Conservation (phyloP, 2,113 vertebrate species). For the Sinosuthora webbiana region DNA sequence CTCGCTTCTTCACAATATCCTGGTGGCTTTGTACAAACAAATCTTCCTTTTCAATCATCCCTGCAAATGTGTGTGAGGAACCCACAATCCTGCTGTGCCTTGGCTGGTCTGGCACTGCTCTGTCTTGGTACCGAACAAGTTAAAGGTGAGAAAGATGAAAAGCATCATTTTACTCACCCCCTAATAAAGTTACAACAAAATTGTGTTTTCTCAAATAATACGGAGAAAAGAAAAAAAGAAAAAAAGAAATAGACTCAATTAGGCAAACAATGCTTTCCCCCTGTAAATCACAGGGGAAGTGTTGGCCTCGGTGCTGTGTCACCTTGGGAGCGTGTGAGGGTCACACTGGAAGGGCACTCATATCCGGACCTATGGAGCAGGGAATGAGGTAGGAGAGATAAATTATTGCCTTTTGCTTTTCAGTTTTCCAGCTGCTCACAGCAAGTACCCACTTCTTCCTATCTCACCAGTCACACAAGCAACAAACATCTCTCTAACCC, state of each 20-base stretch:
- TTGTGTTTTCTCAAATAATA: background rate
- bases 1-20: accelerated
- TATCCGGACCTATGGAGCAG: background rate
- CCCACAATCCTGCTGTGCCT: accelerated
- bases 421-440: background rate
- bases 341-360: conserved; percentile 4
- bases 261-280: background rate
- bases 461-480: background rate
- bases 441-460: background rate
- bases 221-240: too few relatives aligned
- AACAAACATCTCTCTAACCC: background rate
- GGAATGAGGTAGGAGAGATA: background rate
- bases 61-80: background rate
- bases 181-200: background rate
- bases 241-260: background rate
- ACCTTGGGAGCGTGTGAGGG: background rate
- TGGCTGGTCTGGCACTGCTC: accelerated
- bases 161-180: background rate
- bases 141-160: background rate
- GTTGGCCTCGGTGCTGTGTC: background rate
- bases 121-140: background rate
- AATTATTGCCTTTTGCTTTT: conserved; percentile 43
- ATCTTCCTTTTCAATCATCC: background rate
- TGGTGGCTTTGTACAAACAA: background rate
- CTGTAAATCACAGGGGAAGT: conserved; percentile 19